Evolutionary conservation across 92 coral and sea anemone species (phyloP), one percentile per base, ranked within the genome.

Genomic region (Palythoa grandis): DNA sequence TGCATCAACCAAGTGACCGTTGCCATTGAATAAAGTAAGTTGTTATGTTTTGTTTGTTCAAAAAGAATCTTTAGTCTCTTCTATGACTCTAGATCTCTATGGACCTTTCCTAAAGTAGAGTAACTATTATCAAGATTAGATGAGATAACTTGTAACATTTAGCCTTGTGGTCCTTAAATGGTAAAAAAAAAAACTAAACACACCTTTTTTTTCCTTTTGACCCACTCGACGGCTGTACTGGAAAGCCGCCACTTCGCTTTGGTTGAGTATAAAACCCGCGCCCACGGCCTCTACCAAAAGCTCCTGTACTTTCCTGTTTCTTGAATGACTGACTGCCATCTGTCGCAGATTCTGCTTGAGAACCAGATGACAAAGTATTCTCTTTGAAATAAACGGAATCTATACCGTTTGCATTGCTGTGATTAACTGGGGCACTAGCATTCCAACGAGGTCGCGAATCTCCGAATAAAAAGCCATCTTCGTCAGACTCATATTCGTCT

Each of bases 401-500:
- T 4, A 20, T 20, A 13, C 25, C 37, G 60, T 80, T 80, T 15
- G 40, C n/a, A 14, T 50, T 16, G 11, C 14, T 56, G 22, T 47
- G n/a, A 70, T 19, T 68, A n/a, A 39, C 52, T 22, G 63, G 22
- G 43, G 60, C 15, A 3, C 24, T 47, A 14, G 7, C 14, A 11
- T 11, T 80, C 74, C 74, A 38, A 13, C 74, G 85, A 43, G 85
- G 72, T 50, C 35, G 20, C 14, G 85, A 66, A 22, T 80, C 85
- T 11, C 85, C 85, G 29, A 80, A 80, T 19, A 47, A 80, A 53
- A 93, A 91, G 1, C 92, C 95, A 50, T 96, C 99, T 60, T 94
- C 98, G 50, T 93, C 98, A 9, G 98, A 96, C 65, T 87, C 92
- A 48, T 75, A 89, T 38, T 95, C 95, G 54, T 72, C 37, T 8